These are phyloP conservation scores for Microtus ochrogaster DNA, from an alignment of 2,113 vertebrate genomes.

Conservation along the genomic window DNA sequence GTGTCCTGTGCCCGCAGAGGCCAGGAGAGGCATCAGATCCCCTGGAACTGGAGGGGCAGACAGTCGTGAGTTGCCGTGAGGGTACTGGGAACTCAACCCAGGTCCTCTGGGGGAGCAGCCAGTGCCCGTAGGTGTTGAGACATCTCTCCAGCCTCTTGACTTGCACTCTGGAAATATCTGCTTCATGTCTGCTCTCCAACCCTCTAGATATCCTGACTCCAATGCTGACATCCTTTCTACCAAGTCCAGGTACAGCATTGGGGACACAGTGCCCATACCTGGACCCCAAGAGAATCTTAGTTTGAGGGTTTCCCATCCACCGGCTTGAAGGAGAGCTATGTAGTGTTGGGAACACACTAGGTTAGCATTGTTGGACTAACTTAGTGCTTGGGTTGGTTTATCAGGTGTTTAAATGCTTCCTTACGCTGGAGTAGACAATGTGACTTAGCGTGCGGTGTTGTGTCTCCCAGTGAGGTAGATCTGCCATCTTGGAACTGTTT, in stretches of 20 bases:
- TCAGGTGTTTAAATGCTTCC: not conserved
- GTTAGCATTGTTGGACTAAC: not conserved
- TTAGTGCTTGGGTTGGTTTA: not conserved
- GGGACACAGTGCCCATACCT: not conserved
- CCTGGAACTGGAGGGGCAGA: not conserved
- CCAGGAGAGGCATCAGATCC: not conserved
- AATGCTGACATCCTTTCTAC: not conserved
- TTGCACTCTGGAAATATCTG: not conserved
- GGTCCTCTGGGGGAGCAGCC: not conserved
- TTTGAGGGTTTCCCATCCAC: fast-evolving
- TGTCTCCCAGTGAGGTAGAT: not conserved
- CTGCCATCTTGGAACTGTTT: not conserved
- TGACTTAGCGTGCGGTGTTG: fast-evolving
- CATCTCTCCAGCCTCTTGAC: not conserved
- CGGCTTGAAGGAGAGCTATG: not conserved
- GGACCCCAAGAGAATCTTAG: not conserved
- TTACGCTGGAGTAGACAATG: not conserved
- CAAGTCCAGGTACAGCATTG: fast-evolving
- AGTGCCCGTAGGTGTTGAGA: too few species aligned
- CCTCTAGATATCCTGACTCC: not conserved
- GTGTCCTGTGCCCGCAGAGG: not conserved
- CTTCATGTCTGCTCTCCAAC: not conserved
- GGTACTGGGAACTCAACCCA: not conserved
- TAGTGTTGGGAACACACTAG: not conserved
- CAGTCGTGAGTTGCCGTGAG: not conserved